Base-by-base conservation (phyloP, 1,140 invertebrate species). In the Colletes latitarsis region DNA sequence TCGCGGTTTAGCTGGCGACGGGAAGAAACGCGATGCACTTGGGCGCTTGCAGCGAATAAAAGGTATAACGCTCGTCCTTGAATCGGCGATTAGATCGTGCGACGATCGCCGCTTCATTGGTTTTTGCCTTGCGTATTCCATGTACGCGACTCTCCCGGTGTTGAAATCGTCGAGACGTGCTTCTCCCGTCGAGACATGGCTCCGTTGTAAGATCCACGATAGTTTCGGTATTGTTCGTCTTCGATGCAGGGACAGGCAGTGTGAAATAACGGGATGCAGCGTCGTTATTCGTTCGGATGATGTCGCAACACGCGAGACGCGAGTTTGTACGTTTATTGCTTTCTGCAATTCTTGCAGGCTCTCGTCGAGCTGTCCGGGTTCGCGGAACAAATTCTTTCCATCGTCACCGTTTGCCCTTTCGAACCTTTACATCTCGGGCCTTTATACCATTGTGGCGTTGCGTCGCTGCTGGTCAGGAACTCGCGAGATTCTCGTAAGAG, bases 41-140 rank as follows among this genome's bases (percentile, higher is more conserved):
- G 21, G 58, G 55, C 17, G 53, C 14, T 57, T 71, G 19, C 39
- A 46, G 67, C 30, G 55, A 52, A 62, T 12, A 17, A 72, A 68
- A 19, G 49, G 57, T 69, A 80, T n/a, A 17, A 52, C 19, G 14
- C 39, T 76, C 41, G 70, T 46, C 79, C 80, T 82, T 86, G 83
- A 78, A 77, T 82, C 39, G 58, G 5, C 60, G 83, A 82, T 86
- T 85, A 82, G 79, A 82, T 75, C 66, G 79, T 39, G 14, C 66
- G 43, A 30, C 79, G 58, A 70, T 78, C 74, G 14, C 57, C 58
- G 70, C 83, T 85, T 77, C 57, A 77, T 85, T 68, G 70, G 58
- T 81, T 82, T 84, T 86, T 81, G 86, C 62, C 68, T 81, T 75
- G 69, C 62, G 75, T 83, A 58, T 89, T 86, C 80, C 66, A 43